Evolutionary conservation across 1,140 invertebrate genomes (phyloP).

Genomic region (Odontomachus brunneus): DNA sequence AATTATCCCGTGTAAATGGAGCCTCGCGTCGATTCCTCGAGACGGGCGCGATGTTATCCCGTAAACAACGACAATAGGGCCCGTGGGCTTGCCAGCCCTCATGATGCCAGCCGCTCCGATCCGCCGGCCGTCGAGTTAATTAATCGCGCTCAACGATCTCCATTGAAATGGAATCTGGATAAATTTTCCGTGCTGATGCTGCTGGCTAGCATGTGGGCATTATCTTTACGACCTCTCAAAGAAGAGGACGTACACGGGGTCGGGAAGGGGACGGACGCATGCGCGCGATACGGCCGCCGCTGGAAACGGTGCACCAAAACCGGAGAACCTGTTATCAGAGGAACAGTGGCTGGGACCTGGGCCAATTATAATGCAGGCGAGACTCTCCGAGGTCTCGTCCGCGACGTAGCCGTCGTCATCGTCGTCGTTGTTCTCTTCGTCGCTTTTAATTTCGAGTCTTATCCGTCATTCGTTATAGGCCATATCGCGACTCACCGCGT

Average conservation of each 20-base stretch:
- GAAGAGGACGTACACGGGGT: slow-evolving; percentile 61
- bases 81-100: slow-evolving; percentile 52
- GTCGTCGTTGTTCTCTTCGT: slow-evolving; percentile 18
- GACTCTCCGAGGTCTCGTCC: slow-evolving; percentile 37
- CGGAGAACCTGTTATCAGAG: slow-evolving; percentile 77
- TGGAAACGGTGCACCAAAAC: slow-evolving; percentile 67
- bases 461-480: background rate
- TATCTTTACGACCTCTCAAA: slow-evolving; percentile 81
- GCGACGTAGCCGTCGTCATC: slow-evolving; percentile 5
- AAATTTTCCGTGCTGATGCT: slow-evolving; percentile 69
- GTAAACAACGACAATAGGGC: slow-evolving; percentile 55
- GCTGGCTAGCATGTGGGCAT: slow-evolving; percentile 75
- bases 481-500: background rate
- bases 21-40: slow-evolving; percentile 41
- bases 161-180: slow-evolving; percentile 73
- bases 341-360: slow-evolving; percentile 75
- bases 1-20: slow-evolving; percentile 41
- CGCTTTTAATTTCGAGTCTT: slow-evolving; percentile 35
- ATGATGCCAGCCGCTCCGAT: slow-evolving; percentile 65
- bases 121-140: slow-evolving; percentile 65
- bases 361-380: slow-evolving; percentile 74
- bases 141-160: slow-evolving; percentile 69
- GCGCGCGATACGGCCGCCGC: slow-evolving; percentile 64
- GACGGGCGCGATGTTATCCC: slow-evolving; percentile 7
- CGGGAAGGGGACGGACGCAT: slow-evolving; percentile 65